phyloP scores from a whole-genome alignment of 2,888 invertebrate genomes.

The Nowickia ferox region DNA sequence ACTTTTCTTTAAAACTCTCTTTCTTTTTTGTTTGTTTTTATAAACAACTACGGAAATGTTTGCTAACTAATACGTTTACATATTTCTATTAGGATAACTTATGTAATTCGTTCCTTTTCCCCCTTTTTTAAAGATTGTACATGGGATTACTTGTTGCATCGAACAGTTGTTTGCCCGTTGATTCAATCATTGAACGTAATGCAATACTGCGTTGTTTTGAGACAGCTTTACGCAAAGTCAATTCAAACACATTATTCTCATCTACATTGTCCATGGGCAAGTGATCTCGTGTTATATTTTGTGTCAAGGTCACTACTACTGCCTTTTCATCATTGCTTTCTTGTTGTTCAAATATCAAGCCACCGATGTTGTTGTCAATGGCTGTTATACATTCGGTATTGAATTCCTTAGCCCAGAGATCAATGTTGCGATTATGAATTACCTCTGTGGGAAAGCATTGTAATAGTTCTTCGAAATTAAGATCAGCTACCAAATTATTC shows the following conservation, averaged over 20 bases:
- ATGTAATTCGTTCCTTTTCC: neutral
- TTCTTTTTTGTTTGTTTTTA: conserved; percentile 19
- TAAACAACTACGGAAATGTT: conserved; percentile 39
- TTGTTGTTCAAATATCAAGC: conserved; percentile 74
- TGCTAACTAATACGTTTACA: conserved; percentile 39
- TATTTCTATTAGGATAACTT: neutral
- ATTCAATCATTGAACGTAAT: conserved; percentile 85
- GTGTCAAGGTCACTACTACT: conserved; percentile 2
- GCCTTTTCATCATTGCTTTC: conserved; percentile 44
- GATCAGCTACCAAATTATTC: conserved; percentile 79
- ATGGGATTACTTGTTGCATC: conserved; percentile 83
- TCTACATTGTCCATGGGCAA: conserved; percentile 82
- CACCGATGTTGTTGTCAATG: conserved; percentile 75
- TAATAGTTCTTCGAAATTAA: conserved; percentile 81
- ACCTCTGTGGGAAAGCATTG: conserved; percentile 82
- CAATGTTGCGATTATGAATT: conserved; percentile 78
- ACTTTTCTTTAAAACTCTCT: neutral
- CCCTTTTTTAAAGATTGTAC: conserved; percentile 79
- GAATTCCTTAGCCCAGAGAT: conserved; percentile 75
- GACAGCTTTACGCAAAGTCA: conserved; percentile 83
- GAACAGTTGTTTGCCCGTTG: conserved; percentile 85
- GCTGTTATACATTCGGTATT: conserved; percentile 77
- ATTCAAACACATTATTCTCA: conserved; percentile 81
- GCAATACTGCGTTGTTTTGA: conserved; percentile 86
- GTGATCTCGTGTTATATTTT: conserved; percentile 75